These are phyloP conservation scores for Rallus limicola DNA, from an alignment of 2,113 vertebrate genomes.

Conservation along the genomic window DNA sequence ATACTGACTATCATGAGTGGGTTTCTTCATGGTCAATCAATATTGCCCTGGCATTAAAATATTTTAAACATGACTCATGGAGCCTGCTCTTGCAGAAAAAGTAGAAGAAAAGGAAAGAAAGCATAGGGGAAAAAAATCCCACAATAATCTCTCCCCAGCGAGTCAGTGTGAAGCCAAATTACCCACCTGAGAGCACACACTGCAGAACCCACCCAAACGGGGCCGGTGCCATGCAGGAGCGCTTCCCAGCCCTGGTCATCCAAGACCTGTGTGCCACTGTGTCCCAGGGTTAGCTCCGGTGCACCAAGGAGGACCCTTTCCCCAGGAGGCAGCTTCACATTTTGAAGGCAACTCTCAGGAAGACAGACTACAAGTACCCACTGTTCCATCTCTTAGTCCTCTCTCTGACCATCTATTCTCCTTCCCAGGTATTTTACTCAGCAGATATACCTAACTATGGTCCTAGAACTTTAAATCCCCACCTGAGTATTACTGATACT, in stretches of 20 bases:
- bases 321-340: background rate
- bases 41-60: slow-evolving; percentile 14
- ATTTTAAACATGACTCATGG: background rate
- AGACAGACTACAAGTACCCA: fast-evolving
- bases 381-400: background rate
- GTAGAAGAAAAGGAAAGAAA: background rate
- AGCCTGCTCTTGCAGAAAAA: background rate
- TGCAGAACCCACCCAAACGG: background rate
- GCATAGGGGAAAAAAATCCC: background rate
- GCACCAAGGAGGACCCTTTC: background rate
- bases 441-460: background rate
- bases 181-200: background rate
- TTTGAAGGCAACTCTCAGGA: background rate
- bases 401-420: background rate
- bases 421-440: background rate
- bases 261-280: fast-evolving
- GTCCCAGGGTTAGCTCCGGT: background rate
- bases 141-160: background rate
- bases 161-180: background rate
- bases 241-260: background rate
- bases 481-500: background rate
- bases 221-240: background rate
- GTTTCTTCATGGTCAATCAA: slow-evolving; percentile 40
- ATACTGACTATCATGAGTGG: background rate
- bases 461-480: background rate